Evolutionary conservation across 1,140 invertebrate genomes (phyloP), one percentile per base, ranked within the genome.

Genomic region (Lepidurus packardi): DNA sequence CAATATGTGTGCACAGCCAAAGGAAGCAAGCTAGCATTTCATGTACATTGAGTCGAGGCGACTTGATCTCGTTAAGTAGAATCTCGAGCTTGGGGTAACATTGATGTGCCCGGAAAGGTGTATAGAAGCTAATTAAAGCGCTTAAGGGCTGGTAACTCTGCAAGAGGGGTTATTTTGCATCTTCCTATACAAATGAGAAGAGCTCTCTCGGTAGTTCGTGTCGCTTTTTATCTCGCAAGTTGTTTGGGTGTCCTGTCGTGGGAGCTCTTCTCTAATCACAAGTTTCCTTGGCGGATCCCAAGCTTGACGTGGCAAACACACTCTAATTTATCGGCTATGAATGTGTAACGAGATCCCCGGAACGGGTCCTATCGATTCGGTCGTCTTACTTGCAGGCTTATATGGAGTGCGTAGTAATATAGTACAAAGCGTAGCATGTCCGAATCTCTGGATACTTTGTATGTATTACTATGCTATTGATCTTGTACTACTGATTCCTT

Each of bases 241-340:
- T 65, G 13, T 65, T 65, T 16, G 53, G 53, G 53, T 13, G 16
- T 21, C 53, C 21, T 65, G 53, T 65, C 53, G n/a, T 21, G 53
- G 16, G 13, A 65, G 21, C 16, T 65, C 7, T 65, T 13, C 21
- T 16, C 6, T 65, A 65, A 65, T 65, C 53, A 65, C 53, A 21
- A 65, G 53, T 65, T 21, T 65, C 13, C 53, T 65, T 65, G 34
- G 53, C 53, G 13, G 1, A 65, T 65, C 53, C 53, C 53, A 65
- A 16, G 21, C 21, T 65, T n/a, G 53, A 13, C 53, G 53, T 65
- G 53, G 16, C 53, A 65, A 21, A 21, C 7, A 13, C 6, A 1
- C 53, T 13, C 53, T 65, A 65, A 65, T 65, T 65, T 65, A 65
- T 65, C 53, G 53, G 53, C 53, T 65, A 65, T 65, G 53, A 65